phyloP scores from a whole-genome alignment of 2,888 invertebrate species.

The Acanthopleura granulata region DNA sequence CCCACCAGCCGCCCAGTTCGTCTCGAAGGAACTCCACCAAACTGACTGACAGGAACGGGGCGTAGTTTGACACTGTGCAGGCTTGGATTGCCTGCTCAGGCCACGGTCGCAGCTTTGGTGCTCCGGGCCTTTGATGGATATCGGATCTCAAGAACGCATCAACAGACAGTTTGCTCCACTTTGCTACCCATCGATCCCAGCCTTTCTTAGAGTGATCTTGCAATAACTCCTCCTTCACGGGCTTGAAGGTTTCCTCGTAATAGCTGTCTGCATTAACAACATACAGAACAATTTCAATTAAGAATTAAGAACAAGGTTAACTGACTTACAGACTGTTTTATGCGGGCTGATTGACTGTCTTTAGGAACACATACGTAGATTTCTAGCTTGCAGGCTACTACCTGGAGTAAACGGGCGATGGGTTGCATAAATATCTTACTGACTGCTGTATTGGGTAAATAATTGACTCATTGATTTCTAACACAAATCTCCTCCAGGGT shows the following conservation, averaged over 20 bases:
- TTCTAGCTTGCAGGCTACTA: no score
- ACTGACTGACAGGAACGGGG: constrained; percentile 16
- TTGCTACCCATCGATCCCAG: constrained; percentile 31
- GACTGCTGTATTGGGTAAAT: neutral
- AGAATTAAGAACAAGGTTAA: no score
- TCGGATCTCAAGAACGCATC: constrained; percentile 26
- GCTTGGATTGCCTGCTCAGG: constrained; percentile 31
- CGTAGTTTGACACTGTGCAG: constrained; percentile 24
- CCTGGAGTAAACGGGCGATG: no score
- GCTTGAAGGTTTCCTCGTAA: constrained; percentile 25
- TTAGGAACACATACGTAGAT: no score
- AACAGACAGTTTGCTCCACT: constrained; percentile 32
- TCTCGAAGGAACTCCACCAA: constrained; percentile 28
- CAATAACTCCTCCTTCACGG: constrained; percentile 24
- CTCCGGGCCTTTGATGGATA: neutral
- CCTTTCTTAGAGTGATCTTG: constrained; percentile 16
- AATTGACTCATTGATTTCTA: neutral
- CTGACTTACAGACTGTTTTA: no score
- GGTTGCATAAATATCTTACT: neutral
- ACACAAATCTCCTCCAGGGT: no score
- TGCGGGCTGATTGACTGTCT: no score
- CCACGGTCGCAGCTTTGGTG: constrained; percentile 29
- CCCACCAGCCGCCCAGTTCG: constrained; percentile 30
- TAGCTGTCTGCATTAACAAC: constrained; percentile 23
- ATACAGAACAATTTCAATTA: no score